Evolutionary conservation across 2,888 invertebrate species (phyloP).

Genomic region (Drosophila atripex): DNA sequence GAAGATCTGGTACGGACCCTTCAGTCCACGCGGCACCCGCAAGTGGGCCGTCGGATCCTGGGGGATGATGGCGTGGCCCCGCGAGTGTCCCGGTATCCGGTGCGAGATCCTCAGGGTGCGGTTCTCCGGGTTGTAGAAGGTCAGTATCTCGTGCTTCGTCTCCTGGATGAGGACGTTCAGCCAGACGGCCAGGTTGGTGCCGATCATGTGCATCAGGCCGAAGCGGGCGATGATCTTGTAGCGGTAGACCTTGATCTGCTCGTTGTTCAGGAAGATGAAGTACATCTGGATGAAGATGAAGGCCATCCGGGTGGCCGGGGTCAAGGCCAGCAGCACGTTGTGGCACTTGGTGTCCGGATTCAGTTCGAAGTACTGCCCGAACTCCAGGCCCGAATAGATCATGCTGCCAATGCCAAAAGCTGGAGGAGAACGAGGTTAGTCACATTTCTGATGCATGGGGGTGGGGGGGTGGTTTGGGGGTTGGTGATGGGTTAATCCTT

Average conservation of each 20-base stretch:
- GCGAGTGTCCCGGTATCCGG: conserved; percentile 86
- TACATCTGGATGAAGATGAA: conserved; percentile 99
- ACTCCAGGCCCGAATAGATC: conserved; percentile 97
- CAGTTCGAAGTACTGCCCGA: conserved; percentile 97
- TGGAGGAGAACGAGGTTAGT: conserved; percentile 79
- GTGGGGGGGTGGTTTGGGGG: too few species aligned
- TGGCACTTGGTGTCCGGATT: conserved; percentile 95
- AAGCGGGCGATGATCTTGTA: conserved; percentile 95
- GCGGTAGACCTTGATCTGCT: conserved; percentile 96
- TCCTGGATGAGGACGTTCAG: conserved; percentile 96
- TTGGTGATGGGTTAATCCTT: too few species aligned
- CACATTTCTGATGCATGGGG: neutral
- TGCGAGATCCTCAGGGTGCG: conserved; percentile 91
- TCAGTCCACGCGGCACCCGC: conserved; percentile 90
- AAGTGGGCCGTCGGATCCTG: conserved; percentile 86
- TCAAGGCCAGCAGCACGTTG: conserved; percentile 94
- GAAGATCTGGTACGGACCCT: conserved; percentile 94
- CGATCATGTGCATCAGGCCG: conserved; percentile 99
- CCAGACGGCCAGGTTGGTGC: conserved; percentile 99
- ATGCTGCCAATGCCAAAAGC: conserved; percentile 98
- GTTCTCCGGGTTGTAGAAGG: conserved; percentile 95
- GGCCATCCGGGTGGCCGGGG: conserved; percentile 96
- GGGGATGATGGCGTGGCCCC: conserved; percentile 72
- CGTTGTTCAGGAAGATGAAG: conserved; percentile 98
- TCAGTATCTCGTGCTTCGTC: conserved; percentile 96